Evolutionary conservation across 2,113 vertebrate genomes (phyloP), one percentile per base, ranked within the genome.

Genomic region (Hemichromis elongatus): DNA sequence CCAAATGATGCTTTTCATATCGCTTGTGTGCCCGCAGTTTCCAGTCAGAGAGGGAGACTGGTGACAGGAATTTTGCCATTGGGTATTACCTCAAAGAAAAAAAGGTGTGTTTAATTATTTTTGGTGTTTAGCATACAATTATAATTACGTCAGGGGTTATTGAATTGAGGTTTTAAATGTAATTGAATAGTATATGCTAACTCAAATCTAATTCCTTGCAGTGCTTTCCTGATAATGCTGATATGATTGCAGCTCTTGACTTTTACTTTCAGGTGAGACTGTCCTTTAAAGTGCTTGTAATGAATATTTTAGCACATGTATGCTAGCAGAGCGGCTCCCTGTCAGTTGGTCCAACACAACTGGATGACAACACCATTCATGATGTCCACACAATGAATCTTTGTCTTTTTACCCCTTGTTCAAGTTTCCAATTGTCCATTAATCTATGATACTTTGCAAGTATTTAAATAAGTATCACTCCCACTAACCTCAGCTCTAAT

Each of bases 81-180:
- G 97, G 97, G 89, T 98, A 98, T 92, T 98, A 98, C 91, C 96
- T 98, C 33, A 98, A 97, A 90, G 97, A 98, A 90, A 98, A 98
- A 91, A 98, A 96, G 93, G 97, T 98, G 86, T 88, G 86, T 68
- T 40, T 14, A 47, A 47, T 13, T 35, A 56, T n/a, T 57, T 26
- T 35, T 37, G 9, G 11, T n/a, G 8, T 40, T 86, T 70, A 73
- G 13, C 42, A 16, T 82, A 78, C 26, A 10, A 33, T 54, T 73
- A 42, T 18, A 42, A 6, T 42, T 9, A 24, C 3, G 35, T 73
- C 18, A 35, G 45, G 3, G 50, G 66, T 79, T 81, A 16, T 37
- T 57, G 75, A 50, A 16, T 7, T 4, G 8, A 53, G 33, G 59
- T 66, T 66, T 63, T 66, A 21, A 66, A 66, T 66, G 21, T 13